These are phyloP conservation scores for Pachycephala philippinensis DNA, from an alignment of 2,113 vertebrate genomes.

Conservation along the genomic window DNA sequence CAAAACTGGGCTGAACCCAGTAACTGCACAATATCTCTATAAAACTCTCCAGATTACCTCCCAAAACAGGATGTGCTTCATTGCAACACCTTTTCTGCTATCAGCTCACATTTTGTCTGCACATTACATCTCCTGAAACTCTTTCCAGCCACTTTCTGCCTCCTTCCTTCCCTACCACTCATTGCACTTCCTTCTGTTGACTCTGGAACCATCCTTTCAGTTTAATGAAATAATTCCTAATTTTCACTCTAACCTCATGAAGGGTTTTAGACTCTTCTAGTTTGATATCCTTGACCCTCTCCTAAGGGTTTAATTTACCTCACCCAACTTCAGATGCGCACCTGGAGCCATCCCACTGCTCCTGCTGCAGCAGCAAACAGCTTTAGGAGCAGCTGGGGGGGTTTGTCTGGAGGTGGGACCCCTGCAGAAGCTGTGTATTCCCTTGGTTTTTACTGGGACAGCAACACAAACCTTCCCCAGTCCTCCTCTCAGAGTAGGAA, in stretches of 20 bases:
- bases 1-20: background rate
- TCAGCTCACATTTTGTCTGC: background rate
- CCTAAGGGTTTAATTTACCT: background rate
- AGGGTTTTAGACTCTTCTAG: background rate
- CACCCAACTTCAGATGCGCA: background rate
- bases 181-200: background rate
- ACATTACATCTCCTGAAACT: background rate
- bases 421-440: background rate
- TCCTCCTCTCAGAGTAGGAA: background rate
- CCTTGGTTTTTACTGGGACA: background rate
- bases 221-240: accelerated
- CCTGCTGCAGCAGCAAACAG: background rate
- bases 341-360: background rate
- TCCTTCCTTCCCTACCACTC: background rate
- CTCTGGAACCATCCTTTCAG: background rate
- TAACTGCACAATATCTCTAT: background rate
- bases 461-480: background rate
- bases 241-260: background rate
- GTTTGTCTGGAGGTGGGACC: accelerated
- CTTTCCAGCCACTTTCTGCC: background rate
- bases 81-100: background rate
- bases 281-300: background rate
- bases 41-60: background rate
- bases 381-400: background rate
- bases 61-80: background rate